Conservation (phyloP, 2,888 invertebrate species). For the Ophion ventricosus region DNA sequence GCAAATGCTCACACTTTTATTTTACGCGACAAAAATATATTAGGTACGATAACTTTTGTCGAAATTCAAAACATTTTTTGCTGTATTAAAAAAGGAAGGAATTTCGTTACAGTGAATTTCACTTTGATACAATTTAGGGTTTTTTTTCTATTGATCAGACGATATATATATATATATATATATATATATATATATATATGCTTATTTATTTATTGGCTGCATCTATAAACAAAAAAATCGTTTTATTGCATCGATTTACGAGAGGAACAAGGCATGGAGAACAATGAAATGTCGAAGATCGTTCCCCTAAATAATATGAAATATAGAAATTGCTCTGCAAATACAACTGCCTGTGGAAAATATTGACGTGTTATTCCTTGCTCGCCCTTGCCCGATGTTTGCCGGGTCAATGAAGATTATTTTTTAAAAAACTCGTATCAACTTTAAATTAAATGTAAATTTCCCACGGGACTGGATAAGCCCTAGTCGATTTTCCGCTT, state of each 20-base stretch:
- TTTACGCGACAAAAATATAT: neutral
- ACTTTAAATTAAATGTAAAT: conserved; percentile 59
- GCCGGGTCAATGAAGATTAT: neutral
- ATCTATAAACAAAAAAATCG: neutral
- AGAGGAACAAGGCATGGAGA: neutral
- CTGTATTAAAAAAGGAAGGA: too few relatives aligned
- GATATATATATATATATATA: neutral
- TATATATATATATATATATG: neutral
- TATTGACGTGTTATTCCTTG: conserved; percentile 29
- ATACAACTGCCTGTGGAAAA: conserved; percentile 18
- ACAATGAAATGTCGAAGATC: neutral
- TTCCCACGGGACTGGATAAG: conserved; percentile 66
- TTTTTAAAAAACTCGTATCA: conserved; percentile 47
- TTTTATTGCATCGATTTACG: neutral
- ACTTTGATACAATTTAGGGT: too few relatives aligned
- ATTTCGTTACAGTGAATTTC: too few relatives aligned
- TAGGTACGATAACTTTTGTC: neutral
- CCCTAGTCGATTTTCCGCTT: conserved; percentile 13
- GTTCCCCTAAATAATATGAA: neutral
- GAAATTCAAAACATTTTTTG: neutral
- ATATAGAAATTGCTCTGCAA: conserved; percentile 32
- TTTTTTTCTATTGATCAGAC: neutral
- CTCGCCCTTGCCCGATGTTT: conserved; percentile 22
- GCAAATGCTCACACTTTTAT: conserved; percentile 4
- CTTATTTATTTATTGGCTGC: neutral